These are phyloP conservation scores for Andrena dorsata DNA, from an alignment of 2,888 invertebrate species.

Conservation along the genomic window DNA sequence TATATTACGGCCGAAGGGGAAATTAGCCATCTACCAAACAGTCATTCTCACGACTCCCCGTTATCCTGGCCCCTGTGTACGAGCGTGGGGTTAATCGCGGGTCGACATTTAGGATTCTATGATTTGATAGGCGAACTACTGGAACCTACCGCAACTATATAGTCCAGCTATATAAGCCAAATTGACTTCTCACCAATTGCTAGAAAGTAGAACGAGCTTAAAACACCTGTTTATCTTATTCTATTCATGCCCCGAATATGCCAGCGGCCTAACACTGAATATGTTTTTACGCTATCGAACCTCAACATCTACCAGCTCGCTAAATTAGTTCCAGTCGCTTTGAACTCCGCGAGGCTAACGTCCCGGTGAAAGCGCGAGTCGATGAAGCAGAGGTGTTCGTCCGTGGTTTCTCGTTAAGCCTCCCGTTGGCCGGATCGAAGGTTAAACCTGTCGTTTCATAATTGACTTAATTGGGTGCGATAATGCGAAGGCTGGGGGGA, in stretches of 20 bases:
- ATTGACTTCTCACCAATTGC: too few species aligned
- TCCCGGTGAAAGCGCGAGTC: slow-evolving; percentile 15
- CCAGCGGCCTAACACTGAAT: too few species aligned
- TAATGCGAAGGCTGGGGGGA: slow-evolving; percentile 37
- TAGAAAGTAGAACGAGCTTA: too few species aligned
- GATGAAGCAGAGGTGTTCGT: neutral
- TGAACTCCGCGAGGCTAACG: neutral
- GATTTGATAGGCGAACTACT: neutral
- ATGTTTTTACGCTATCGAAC: too few species aligned
- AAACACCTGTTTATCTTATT: too few species aligned
- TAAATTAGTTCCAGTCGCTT: neutral
- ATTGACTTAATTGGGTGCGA: slow-evolving; percentile 59
- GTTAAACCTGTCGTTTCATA: slow-evolving; percentile 32
- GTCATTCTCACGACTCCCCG: slow-evolving; percentile 1
- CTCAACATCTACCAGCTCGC: too few species aligned
- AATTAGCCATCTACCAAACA: slow-evolving; percentile 29
- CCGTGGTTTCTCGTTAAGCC: slow-evolving; percentile 27
- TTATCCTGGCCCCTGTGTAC: neutral
- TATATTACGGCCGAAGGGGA: neutral
- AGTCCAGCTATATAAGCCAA: too few species aligned
- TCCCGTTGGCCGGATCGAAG: slow-evolving; percentile 49
- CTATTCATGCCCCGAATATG: too few species aligned
- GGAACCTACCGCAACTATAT: too few species aligned
- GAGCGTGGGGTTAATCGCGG: slow-evolving; percentile 34
- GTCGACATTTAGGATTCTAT: slow-evolving; percentile 12